phyloP scores from a whole-genome alignment of 30 jellyfish, hydroid and myxozoan genomes.

The Aurelia sp. region DNA sequence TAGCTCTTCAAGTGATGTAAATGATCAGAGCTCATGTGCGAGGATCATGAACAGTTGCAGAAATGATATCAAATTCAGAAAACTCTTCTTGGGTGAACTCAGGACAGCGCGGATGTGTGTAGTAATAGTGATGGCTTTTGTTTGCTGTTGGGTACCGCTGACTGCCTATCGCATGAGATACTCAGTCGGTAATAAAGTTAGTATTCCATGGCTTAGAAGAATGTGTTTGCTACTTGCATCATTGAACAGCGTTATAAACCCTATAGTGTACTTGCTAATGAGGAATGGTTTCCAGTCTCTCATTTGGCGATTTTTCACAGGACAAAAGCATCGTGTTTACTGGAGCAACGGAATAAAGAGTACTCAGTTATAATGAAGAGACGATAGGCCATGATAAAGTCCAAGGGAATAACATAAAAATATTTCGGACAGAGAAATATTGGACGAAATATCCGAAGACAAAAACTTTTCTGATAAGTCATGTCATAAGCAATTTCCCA shows the following conservation, averaged over 20 bases:
- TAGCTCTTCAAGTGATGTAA: background rate
- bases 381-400: too few species aligned
- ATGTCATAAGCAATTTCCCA: too few species aligned
- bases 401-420: too few species aligned
- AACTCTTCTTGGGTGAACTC: constrained; percentile 26
- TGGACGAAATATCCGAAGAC: too few species aligned
- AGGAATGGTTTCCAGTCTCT: constrained; percentile 32
- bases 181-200: constrained; percentile 31
- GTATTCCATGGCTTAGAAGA: constrained; percentile 59
- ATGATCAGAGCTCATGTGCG: background rate
- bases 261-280: constrained; percentile 46
- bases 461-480: too few species aligned
- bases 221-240: constrained; percentile 32
- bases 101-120: constrained; percentile 55
- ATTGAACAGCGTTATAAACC: constrained; percentile 46
- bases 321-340: background rate
- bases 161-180: constrained; percentile 42
- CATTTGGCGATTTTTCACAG: constrained; percentile 40
- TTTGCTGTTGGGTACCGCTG: constrained; percentile 46
- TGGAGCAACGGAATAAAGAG: too few species aligned
- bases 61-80: background rate
- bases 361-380: too few species aligned
- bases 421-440: too few species aligned
- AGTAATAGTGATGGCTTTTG: constrained; percentile 32
- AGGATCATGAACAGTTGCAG: background rate